Evolutionary conservation across 2,888 invertebrate genomes (phyloP).

Genomic region (Xanthostigma xanthostigma): DNA sequence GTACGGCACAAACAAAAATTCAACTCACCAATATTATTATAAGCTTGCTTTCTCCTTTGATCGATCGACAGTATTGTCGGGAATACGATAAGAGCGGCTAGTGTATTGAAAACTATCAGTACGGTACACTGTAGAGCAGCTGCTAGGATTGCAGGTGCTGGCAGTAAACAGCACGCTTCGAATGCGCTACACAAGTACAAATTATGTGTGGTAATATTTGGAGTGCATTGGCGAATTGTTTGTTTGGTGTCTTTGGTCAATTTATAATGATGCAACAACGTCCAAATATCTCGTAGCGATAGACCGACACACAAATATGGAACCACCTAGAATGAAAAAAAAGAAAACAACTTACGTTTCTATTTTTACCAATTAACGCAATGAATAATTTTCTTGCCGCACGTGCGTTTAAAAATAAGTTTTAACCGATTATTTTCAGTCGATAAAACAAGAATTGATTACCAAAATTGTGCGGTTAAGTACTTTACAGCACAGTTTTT

Average conservation of each 20-base stretch:
- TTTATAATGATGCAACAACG: conserved; percentile 61
- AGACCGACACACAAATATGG: conserved; percentile 90
- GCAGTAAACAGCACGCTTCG: conserved; percentile 79
- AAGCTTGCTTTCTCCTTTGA: conserved; percentile 35
- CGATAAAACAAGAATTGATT: too few relatives aligned
- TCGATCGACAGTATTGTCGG: conserved; percentile 91
- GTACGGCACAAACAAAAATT: too few relatives aligned
- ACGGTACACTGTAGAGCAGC: conserved; percentile 90
- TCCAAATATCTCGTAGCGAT: conserved; percentile 94
- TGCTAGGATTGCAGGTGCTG: conserved; percentile 86
- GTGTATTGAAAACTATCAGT: conserved; percentile 78
- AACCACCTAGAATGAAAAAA: conserved; percentile 31
- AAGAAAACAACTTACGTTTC: neutral
- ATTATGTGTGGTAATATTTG: conserved; percentile 4
- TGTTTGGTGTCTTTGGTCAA: conserved; percentile 18
- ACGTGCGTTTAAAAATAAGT: too few relatives aligned
- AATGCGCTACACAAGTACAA: conserved; percentile 46
- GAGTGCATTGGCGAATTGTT: conserved; percentile 2
- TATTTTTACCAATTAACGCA: too few relatives aligned
- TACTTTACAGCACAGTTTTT: too few relatives aligned
- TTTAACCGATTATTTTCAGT: too few relatives aligned
- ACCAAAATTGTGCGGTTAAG: too few relatives aligned
- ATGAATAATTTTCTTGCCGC: too few relatives aligned
- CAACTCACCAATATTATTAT: conserved; percentile 4
- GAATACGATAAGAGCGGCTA: conserved; percentile 76